Evolutionary conservation across 2,797 vertebrate genomes (phyloP), one percentile per base, ranked within the genome.

Genomic region (Gymnoscopelus microlampas): DNA sequence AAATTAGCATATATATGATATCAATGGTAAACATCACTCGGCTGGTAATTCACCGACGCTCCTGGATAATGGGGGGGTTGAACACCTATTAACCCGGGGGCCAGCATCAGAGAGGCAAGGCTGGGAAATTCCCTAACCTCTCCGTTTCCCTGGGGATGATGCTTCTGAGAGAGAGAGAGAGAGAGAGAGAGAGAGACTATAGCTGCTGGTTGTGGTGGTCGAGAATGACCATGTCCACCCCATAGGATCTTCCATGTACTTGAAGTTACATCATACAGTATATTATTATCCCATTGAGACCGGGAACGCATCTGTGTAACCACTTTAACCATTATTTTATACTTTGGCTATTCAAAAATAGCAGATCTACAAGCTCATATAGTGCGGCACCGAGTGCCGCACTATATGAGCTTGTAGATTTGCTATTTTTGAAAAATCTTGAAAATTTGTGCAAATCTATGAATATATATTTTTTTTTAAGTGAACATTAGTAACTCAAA

Each of bases 1-100:
- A 80, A 94, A 96, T 97, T 97, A 97, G 95, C 96, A 97, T 97
- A 96, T 96, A 96, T 96, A 96, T 96, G 95, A 96, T 97, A 97
- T 97, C 96, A 96, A 95, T 94, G 95, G 82, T 95, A 95, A 97
- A 96, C 95, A 97, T 97, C 95, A 95, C 93, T 95, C 89, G 94
- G 94, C 93, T 94, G 94, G 94, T 95, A 93, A 96, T 95, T 96
- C 95, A 95, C 95, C 92, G 94, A 92, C 94, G 93, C 94, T 95
- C 5, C 91, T 94, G 94, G 95, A 96, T 96, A 96, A 96, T 95
- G 89, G 95, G 94, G 93, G 95, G 95, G 95, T 95, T 95, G 95
- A 95, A 96, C 95, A 96, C 95, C 95, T 94, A 96, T 96, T 97
- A 96, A 96, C 95, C 95, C 94, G 93, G 12, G 39, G 94, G 93